Base-by-base conservation (phyloP, 2,888 invertebrate genomes). In the Meliscaeva auricollis region DNA sequence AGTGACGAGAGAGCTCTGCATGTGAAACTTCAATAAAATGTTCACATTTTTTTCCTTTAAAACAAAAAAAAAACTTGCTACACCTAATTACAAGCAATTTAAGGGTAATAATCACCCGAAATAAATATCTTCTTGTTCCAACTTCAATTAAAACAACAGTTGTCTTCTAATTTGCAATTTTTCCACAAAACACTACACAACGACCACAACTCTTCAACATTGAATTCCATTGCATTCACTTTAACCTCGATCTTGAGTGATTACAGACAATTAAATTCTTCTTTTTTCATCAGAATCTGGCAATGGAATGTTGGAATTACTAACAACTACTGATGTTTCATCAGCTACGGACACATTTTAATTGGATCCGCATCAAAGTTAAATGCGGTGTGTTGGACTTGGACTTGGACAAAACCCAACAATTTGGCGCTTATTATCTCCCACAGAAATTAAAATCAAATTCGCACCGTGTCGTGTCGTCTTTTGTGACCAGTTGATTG, bases 181-280 rank as follows among this genome's bases (percentile, higher is more conserved):
- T 46, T n/a, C 44, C 13, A 26, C 66, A 22, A 15, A 9, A 44
- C 54, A 15, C 22, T 35, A 26, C 58, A 48, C 13, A n/a, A 41
- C 9, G 2, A 7, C 20, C 0, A 15, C 11, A 17, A 32, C 35
- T 62, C n/a, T 30, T 48, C 22, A 11, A 26, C 41, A 70, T 58
- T 75, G 73, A 46, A 85, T 77, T 81, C 73, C 81, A 38, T n/a
- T n/a, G n/a, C 35, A 76, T 77, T 77, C 68, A 69, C 46, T 76
- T 62, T 81, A 73, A 73, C 81, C 85, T 73, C 81, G 77, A 77
- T 85, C 81, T 85, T 81, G 72, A 77, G 46, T 54, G 73, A 81
- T 85, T 76, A 26, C 81, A 50, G 48, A 81, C 77, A 85, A 81
- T 81, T 77, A 81, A 56, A 38, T 48, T 44, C 60, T 66, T 46